Conservation (phyloP, 1,140 invertebrate species). For the Carposina sasakii region DNA sequence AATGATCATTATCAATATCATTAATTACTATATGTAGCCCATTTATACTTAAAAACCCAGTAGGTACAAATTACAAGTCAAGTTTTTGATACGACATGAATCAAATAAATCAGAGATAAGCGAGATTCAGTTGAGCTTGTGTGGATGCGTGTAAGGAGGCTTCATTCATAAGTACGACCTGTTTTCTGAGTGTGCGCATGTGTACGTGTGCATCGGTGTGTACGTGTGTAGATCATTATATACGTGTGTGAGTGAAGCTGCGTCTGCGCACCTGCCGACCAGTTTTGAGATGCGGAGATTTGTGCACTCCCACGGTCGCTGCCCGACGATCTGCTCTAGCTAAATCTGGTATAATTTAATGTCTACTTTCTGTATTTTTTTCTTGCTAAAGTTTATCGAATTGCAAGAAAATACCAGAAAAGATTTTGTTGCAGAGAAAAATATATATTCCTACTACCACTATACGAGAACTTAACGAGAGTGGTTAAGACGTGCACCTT, state of each 20-base stretch:
- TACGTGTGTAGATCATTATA: not conserved
- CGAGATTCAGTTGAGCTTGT: slow-evolving; percentile 40
- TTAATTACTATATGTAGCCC: slow-evolving; percentile 63
- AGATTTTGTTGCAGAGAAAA: no score
- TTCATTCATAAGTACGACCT: slow-evolving; percentile 66
- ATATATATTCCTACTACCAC: no score
- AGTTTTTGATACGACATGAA: slow-evolving; percentile 57
- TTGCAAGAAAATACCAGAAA: no score
- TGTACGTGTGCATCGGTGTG: slow-evolving; percentile 30
- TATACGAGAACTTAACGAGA: no score
- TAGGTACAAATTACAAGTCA: slow-evolving; percentile 62
- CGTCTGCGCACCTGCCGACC: slow-evolving; percentile 66
- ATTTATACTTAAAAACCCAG: slow-evolving; percentile 53
- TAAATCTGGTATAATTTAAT: slow-evolving; percentile 64
- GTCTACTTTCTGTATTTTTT: slow-evolving; percentile 34
- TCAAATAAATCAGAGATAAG: slow-evolving; percentile 69
- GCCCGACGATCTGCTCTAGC: slow-evolving; percentile 55
- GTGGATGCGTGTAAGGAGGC: slow-evolving; percentile 37
- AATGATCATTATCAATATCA: slow-evolving; percentile 51
- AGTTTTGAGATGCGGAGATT: slow-evolving; percentile 72
- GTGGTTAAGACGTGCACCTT: no score
- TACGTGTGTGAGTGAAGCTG: slow-evolving; percentile 26
- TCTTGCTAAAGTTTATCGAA: no score
- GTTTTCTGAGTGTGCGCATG: slow-evolving; percentile 25
- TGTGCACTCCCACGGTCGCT: slow-evolving; percentile 68